phyloP scores from a whole-genome alignment of 1,140 invertebrate genomes.

The Colletes latitarsis region DNA sequence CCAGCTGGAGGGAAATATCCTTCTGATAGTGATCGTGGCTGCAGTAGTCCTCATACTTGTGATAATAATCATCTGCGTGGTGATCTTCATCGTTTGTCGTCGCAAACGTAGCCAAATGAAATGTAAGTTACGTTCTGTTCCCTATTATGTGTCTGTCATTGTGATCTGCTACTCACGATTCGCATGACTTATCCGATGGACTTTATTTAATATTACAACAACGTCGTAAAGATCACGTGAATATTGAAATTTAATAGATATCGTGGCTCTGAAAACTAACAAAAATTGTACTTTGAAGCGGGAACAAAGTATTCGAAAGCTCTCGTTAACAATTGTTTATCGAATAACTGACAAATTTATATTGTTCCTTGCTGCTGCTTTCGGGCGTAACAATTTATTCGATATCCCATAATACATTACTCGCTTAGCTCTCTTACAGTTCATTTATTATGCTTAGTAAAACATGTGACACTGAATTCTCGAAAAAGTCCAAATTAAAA shows the following conservation, averaged over 20 bases:
- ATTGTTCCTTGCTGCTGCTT: no score
- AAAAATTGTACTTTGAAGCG: neutral
- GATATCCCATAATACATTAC: neutral
- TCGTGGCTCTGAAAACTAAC: neutral
- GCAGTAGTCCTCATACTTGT: conserved; percentile 89
- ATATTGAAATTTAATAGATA: neutral
- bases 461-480: neutral
- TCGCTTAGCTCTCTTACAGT: neutral
- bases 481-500: conserved; percentile 28
- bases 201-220: conserved; percentile 24
- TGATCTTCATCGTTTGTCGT: conserved; percentile 91
- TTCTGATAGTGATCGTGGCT: conserved; percentile 88
- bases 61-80: conserved; percentile 90
- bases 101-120: conserved; percentile 90
- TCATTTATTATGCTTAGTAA: neutral
- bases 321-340: neutral
- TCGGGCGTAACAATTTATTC: no score
- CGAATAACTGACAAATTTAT: neutral
- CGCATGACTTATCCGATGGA: conserved; percentile 38
- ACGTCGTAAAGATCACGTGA: neutral
- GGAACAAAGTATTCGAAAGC: neutral
- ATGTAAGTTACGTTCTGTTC: conserved; percentile 86
- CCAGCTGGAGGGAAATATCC: conserved; percentile 87
- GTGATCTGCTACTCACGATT: conserved; percentile 47
- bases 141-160: conserved; percentile 33